Percentiles rank a stretch among this genome's conserved stretches.
Evolutionary conservation across 2,113 vertebrate species (phyloP).

Genomic region (Poeciliopsis retropinna): DNA sequence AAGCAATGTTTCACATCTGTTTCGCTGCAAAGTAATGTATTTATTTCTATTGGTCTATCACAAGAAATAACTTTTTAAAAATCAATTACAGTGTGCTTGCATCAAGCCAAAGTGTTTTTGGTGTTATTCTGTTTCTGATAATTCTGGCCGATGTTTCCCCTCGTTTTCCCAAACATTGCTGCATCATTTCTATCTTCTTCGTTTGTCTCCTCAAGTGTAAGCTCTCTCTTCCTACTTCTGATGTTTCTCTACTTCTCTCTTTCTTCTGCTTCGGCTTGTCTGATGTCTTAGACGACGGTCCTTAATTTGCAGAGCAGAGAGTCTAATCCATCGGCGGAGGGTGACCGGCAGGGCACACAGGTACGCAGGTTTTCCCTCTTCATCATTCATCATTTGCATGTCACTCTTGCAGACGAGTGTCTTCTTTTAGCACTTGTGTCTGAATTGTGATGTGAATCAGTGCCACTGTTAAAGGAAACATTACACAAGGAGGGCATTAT

Average conservation of each 20-base stretch:
- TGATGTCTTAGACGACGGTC: constrained; percentile 86
- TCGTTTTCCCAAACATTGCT: neutral
- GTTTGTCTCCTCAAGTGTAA: constrained; percentile 28
- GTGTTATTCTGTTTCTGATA: neutral
- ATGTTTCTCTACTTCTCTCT: constrained; percentile 50
- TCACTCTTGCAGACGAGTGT: neutral
- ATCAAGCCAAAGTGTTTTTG: neutral
- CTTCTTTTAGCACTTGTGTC: no score
- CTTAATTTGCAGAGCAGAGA: constrained; percentile 93
- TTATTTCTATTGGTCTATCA: neutral
- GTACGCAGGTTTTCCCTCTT: constrained; percentile 64
- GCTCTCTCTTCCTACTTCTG: constrained; percentile 28
- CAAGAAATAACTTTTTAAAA: neutral
- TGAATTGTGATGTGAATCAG: neutral
- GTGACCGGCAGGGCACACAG: constrained; percentile 90
- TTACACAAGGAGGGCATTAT: neutral
- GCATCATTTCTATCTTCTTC: constrained; percentile 21
- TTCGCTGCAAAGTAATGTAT: neutral
- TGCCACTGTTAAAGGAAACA: neutral
- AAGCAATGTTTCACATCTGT: neutral
- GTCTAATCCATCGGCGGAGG: constrained; percentile 92
- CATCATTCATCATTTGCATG: neutral
- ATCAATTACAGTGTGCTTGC: neutral
- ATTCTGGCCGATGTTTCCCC: neutral
- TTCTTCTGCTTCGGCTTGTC: constrained; percentile 68